phyloP scores from a whole-genome alignment of 2,888 invertebrate species.

The Synanthedon tipuliformis region DNA sequence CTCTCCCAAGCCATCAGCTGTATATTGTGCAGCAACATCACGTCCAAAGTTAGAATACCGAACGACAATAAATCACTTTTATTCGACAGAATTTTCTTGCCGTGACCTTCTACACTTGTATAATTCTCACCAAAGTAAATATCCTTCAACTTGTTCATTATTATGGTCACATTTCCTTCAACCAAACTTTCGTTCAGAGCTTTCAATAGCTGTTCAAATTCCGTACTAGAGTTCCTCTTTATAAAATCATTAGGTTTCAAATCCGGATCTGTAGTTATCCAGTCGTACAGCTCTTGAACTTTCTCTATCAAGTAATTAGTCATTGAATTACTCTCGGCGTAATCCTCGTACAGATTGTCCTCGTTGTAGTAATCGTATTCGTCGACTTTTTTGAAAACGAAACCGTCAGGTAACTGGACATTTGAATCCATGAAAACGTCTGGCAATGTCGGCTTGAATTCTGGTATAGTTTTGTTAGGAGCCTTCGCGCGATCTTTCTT shows the following conservation, averaged over 20 bases:
- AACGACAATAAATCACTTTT: slow-evolving; percentile 65
- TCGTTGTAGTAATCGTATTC: slow-evolving; percentile 56
- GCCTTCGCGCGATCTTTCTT: slow-evolving; percentile 49
- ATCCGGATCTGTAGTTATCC: slow-evolving; percentile 55
- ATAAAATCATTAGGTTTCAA: slow-evolving; percentile 25
- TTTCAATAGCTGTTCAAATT: slow-evolving; percentile 48
- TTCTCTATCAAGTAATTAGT: slow-evolving; percentile 62
- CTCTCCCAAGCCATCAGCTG: slow-evolving; percentile 70
- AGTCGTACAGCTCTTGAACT: slow-evolving; percentile 63
- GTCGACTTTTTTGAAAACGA: slow-evolving; percentile 25
- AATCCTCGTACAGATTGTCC: slow-evolving; percentile 55
- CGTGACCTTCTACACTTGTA: slow-evolving; percentile 18
- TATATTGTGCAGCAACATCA: slow-evolving; percentile 69
- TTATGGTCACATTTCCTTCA: slow-evolving; percentile 56
- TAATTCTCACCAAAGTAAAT: slow-evolving; percentile 59
- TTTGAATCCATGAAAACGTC: slow-evolving; percentile 23
- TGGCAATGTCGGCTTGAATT: slow-evolving; percentile 48
- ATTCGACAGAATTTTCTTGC: slow-evolving; percentile 46
- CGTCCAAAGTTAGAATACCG: slow-evolving; percentile 67
- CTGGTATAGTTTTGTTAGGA: slow-evolving; percentile 23
- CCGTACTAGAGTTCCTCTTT: slow-evolving; percentile 19
- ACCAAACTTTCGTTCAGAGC: slow-evolving; percentile 65
- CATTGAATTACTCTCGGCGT: slow-evolving; percentile 58
- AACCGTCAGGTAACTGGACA: slow-evolving; percentile 34
- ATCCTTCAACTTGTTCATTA: slow-evolving; percentile 62